Base-by-base conservation (phyloP, 2,113 vertebrate species). In the Indri indri region DNA sequence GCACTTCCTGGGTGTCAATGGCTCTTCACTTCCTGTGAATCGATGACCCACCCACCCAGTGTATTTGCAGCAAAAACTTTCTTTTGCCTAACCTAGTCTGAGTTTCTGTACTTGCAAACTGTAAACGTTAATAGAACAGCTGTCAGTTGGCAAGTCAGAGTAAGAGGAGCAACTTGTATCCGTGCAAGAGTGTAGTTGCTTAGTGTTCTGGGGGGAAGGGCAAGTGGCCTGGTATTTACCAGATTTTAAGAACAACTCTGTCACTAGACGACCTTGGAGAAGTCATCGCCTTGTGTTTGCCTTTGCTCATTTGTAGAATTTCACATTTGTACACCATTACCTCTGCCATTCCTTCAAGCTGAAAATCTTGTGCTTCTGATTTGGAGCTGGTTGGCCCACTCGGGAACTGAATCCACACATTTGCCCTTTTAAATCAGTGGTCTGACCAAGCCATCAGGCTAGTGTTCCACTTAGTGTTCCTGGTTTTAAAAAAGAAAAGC, bases 301-400 rank as follows among this genome's bases (percentile, higher is more conserved):
- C 52, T 80, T 89, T 85, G 80, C 54, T 74, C n/a, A 89, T 74
- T 57, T 93, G 61, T 91, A 86, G 93, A 96, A 95, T 85, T 42
- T 96, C 91, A 22, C 93, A 23, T 90, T 93, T 93, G 25, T 66
- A 59, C 6, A 95, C 94, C 17, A 80, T 93, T 74, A 73, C 6
- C 16, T 90, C 52, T 91, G 63, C 82, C 93, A 79, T 95, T 91
- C 57, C 57, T 96, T 93, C 61, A 77, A 97, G 40, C 73, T 93
- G 59, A 79, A 89, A 85, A 89, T 88, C 17, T 8, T 87, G 1
- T 70, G 57, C 63, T 93, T 95, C 70, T 79, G 52, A 84, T 91
- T 87, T 90, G 76, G 34, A 70, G 87, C 20, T 83, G 73, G 74
- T 83, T 94, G 65, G 14, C 22, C 40, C 59, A 76, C 16, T 25